Conservation (phyloP, 2,113 vertebrate genomes). For the Dinomys branickii region DNA sequence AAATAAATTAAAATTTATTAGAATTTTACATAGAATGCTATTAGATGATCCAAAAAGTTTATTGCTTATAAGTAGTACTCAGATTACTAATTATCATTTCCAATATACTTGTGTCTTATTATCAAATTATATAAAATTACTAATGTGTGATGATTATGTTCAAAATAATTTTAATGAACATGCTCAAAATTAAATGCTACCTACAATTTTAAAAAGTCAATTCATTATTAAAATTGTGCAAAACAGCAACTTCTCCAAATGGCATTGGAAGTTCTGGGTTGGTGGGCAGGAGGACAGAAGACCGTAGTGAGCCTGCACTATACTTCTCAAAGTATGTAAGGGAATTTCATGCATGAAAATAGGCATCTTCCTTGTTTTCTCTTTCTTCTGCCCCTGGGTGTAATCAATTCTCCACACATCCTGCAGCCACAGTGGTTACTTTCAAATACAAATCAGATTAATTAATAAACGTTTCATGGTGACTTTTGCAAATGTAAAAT, state of each 20-base stretch:
- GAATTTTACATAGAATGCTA: not conserved
- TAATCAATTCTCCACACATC: not conserved
- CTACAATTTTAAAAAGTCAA: not conserved
- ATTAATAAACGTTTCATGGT: not conserved
- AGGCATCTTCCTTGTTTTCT: not conserved
- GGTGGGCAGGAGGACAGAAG: not conserved
- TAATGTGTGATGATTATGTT: not conserved
- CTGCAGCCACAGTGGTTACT: not conserved
- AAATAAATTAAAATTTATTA: not conserved
- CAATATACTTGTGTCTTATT: not conserved
- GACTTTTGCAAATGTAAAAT: not conserved
- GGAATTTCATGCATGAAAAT: not conserved
- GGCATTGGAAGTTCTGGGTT: not conserved
- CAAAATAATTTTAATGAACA: conserved; percentile 11
- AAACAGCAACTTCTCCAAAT: not conserved
- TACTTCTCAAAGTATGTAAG: not conserved
- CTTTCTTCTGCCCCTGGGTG: not conserved
- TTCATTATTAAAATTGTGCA: not conserved
- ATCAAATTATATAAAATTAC: not conserved
- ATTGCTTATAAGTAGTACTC: not conserved
- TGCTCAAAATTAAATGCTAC: not conserved
- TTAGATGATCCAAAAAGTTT: not conserved
- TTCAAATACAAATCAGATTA: not conserved
- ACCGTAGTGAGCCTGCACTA: not conserved
- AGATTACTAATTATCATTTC: too few relatives aligned